These are phyloP conservation scores for Dasysyrphus tricinctus DNA, from an alignment of 2,888 invertebrate species.

Conservation along the genomic window DNA sequence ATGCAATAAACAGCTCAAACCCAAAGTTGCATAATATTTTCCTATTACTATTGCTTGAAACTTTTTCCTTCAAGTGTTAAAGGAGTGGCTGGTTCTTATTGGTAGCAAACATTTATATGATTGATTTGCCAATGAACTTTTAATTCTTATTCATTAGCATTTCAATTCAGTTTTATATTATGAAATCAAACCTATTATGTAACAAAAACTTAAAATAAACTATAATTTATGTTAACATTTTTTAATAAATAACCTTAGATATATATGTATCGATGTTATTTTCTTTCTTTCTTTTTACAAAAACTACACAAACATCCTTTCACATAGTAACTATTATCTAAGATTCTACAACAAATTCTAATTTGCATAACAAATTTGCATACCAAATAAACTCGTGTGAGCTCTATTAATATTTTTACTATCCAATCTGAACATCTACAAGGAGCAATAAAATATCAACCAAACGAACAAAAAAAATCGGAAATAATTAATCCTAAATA, in stretches of 20 bases:
- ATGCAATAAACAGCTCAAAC: neutral
- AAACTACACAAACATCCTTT: conserved; percentile 33
- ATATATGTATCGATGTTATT: conserved; percentile 8
- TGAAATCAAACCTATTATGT: neutral
- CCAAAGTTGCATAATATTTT: neutral
- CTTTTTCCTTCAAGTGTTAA: neutral
- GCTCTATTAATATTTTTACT: conserved; percentile 44
- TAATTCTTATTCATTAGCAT: neutral
- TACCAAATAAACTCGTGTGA: conserved; percentile 49
- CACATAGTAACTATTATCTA: conserved; percentile 34
- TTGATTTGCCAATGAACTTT: conserved; percentile 9
- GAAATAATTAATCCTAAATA: conserved; percentile 54
- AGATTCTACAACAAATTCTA: conserved; percentile 7
- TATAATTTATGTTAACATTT: conserved; percentile 7
- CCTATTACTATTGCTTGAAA: neutral
- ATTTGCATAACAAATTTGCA: conserved; percentile 18
- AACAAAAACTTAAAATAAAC: neutral
- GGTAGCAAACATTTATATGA: neutral
- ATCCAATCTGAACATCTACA: conserved; percentile 30
- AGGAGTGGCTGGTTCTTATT: conserved; percentile 3
- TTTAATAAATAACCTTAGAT: neutral
- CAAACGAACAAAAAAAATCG: conserved; percentile 24
- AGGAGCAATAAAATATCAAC: conserved; percentile 26
- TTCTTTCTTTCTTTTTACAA: neutral
- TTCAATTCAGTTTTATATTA: neutral